Base-by-base conservation (phyloP, 2,888 invertebrate species). In the Folsomia candida region DNA sequence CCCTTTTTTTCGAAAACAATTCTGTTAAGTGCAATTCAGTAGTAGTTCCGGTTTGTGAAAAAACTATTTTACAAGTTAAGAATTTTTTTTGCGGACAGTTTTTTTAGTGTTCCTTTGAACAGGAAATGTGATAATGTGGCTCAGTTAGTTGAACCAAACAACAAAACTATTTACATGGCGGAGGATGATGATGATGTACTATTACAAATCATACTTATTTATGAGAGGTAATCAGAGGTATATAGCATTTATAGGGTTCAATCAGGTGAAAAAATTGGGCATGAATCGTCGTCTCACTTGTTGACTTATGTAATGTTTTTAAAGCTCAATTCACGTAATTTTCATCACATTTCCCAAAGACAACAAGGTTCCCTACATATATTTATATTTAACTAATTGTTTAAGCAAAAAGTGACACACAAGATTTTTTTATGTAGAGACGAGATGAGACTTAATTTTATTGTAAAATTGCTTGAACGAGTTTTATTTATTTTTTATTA, bases 1-100 rank as follows among this genome's bases (percentile, higher is more conserved):
- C 20, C 54, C 6, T 54, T 54, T 54, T 54, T 6, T 54, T n/a
- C n/a, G n/a, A n/a, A n/a, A 18, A 18, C n/a, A 20, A 14, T 54
- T 54, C 37, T 37, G 6, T 54, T 54, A 54, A 54, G 54, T 54
- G 54, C 54, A 54, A 54, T 54, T 54, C n/a, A 54, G 18, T 20
- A 54, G 6, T 18, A n/a, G 6, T 37, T 37, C 37, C 4, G 14
- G 4, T 37, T 20, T 54, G n/a, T 54, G 54, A 54, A 54, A n/a
- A 54, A 54, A 20, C 6, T 54, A 14, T 54, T 4, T 54, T n/a
- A n/a, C 11, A n/a, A n/a, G n/a, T n/a, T n/a, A n/a, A n/a, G n/a
- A 18, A 54, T 6, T 22, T 18, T 18, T 54, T 54, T 54, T 37
- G 14, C 6, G 22, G 54, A 54, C 54, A 6, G 54, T 54, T 54